A percentile compares a stretch with the other conserved stretches of the same genome.
phyloP scores from a whole-genome alignment of 2,113 vertebrate species.

The Corythornis madagascariensis region DNA sequence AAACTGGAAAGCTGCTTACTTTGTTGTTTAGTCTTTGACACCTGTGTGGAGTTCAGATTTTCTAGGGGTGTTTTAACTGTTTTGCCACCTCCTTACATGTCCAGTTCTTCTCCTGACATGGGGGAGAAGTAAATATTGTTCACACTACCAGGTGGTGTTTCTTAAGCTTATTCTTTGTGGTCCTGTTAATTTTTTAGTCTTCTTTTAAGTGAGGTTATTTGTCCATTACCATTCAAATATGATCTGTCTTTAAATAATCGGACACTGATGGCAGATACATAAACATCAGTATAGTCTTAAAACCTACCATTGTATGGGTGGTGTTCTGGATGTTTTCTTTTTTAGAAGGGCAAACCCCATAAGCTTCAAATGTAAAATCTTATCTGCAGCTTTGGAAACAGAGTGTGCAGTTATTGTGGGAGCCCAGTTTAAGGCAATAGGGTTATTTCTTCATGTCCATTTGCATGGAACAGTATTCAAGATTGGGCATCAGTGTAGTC shows the following conservation, averaged over 20 bases:
- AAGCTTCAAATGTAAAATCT: background rate
- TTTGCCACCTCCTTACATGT: background rate
- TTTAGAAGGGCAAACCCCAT: background rate
- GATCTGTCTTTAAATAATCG: background rate
- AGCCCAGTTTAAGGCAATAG: background rate
- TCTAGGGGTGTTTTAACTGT: background rate
- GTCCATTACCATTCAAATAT: background rate
- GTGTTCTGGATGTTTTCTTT: background rate
- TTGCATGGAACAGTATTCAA: background rate
- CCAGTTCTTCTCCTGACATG: background rate
- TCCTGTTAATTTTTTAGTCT: background rate
- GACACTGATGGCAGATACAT: rapidly evolving
- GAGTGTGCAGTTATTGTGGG: background rate
- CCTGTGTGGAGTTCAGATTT: background rate
- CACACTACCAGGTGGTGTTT: background rate
- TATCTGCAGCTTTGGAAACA: background rate
- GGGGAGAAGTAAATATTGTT: background rate
- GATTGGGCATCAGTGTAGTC: background rate
- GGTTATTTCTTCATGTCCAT: background rate
- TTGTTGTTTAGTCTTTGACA: background rate
- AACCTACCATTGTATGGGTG: rapidly evolving
- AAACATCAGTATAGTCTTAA: background rate
- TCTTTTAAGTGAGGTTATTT: background rate
- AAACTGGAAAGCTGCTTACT: background rate
- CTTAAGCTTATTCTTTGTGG: background rate